These are phyloP conservation scores for Falco naumanni DNA, from an alignment of 2,797 vertebrate genomes.

Conservation along the genomic window DNA sequence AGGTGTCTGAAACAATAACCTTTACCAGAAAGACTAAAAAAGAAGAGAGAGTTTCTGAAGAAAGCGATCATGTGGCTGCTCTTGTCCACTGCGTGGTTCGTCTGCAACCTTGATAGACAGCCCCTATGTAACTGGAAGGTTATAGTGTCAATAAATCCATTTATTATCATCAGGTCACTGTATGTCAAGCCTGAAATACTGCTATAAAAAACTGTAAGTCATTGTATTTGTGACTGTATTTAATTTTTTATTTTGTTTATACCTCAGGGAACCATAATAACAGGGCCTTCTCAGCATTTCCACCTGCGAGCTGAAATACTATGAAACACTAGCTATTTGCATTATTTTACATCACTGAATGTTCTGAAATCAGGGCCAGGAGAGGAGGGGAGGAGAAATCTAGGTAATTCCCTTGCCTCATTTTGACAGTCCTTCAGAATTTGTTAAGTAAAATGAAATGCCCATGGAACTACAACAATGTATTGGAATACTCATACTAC, in stretches of 20 bases:
- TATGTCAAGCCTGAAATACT: neutral
- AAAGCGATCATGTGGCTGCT: neutral
- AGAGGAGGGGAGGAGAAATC: neutral
- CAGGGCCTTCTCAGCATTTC: neutral
- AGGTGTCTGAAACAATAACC: neutral
- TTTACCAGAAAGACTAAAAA: neutral
- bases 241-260: conserved; percentile 1
- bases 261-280: neutral
- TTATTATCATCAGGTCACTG: neutral
- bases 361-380: conserved; percentile 6
- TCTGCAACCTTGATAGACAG: neutral
- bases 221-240: neutral
- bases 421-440: conserved; percentile 43
- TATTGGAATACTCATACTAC: neutral
- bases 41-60: neutral
- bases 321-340: neutral
- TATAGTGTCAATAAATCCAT: neutral
- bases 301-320: conserved; percentile 5
- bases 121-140: neutral
- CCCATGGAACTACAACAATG: neutral
- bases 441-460: conserved; percentile 5
- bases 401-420: neutral
- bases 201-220: neutral
- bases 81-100: neutral
- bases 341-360: conserved; percentile 32